Conservation (phyloP, 1,140 invertebrate genomes). For the Eulimnadia texana region DNA sequence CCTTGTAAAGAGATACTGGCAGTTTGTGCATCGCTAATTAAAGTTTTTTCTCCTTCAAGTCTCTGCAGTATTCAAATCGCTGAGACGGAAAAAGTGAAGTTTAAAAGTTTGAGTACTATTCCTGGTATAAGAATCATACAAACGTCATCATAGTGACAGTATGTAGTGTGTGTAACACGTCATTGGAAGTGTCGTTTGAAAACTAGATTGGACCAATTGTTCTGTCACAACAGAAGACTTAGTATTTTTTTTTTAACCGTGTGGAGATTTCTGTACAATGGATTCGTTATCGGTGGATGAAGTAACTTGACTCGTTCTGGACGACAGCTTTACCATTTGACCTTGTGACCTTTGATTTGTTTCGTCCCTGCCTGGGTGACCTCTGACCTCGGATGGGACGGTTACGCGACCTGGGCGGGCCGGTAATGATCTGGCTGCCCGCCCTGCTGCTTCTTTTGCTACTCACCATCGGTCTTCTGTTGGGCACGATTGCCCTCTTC, state of each 20-base stretch:
- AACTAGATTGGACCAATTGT: too few relatives aligned
- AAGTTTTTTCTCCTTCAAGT: too few relatives aligned
- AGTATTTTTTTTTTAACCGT: not conserved
- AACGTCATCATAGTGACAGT: too few relatives aligned
- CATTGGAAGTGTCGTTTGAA: too few relatives aligned
- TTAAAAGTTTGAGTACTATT: too few relatives aligned
- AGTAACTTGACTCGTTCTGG: not conserved
- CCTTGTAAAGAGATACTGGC: not conserved
- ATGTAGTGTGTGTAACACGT: too few relatives aligned
- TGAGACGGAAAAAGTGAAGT: too few relatives aligned
- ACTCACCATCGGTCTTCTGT: conserved; percentile 11
- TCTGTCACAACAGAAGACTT: not conserved
- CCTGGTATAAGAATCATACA: too few relatives aligned
- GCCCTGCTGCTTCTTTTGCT: conserved; percentile 11
- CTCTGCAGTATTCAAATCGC: too few relatives aligned
- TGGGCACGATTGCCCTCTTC: conserved; percentile 13
- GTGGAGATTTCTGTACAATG: not conserved
- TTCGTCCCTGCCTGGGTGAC: too few relatives aligned
- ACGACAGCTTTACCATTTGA: too few relatives aligned
- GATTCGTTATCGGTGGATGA: not conserved
- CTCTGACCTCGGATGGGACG: not conserved
- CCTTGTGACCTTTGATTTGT: too few relatives aligned
- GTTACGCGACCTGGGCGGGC: not conserved
- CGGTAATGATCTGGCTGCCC: conserved; percentile 10
- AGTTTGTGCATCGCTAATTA: not conserved